A percentile compares a stretch with the other conserved stretches of the same genome.
phyloP scores from a whole-genome alignment of 2,113 vertebrate species.

The Elephas maximus region DNA sequence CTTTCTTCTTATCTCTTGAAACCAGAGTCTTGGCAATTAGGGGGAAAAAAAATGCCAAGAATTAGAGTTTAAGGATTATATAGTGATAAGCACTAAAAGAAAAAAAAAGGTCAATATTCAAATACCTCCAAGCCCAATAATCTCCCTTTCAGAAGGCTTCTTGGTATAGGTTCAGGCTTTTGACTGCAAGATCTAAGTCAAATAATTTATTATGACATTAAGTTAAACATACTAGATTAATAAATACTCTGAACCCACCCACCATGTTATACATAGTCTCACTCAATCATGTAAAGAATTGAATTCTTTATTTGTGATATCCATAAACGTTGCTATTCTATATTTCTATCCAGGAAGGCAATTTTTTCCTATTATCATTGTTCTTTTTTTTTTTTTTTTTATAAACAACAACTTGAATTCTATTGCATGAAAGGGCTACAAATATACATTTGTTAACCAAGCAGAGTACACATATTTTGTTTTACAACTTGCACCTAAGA shows the following conservation, averaged over 20 bases:
- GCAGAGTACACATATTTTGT: constrained; percentile 89
- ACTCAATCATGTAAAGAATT: constrained; percentile 91
- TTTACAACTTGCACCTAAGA: constrained; percentile 90
- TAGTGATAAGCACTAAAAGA: background rate
- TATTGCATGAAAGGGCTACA: constrained; percentile 91
- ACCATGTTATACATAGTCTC: constrained; percentile 90
- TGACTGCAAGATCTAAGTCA: background rate
- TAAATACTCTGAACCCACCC: constrained; percentile 70
- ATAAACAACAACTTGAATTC: constrained; percentile 91
- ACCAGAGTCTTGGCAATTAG: background rate
- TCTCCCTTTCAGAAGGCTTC: background rate
- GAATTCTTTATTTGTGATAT: constrained; percentile 92
- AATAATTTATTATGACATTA: background rate
- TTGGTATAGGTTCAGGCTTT: background rate
- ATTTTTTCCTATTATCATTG: constrained; percentile 88
- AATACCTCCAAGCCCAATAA: constrained; percentile 14
- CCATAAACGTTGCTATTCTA: constrained; percentile 91
- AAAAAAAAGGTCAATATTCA: background rate
- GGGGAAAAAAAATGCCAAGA: background rate
- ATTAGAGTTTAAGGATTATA: background rate
- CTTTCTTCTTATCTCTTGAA: background rate
- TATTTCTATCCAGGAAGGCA: constrained; percentile 90
- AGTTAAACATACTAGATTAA: constrained; percentile 32
- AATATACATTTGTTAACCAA: constrained; percentile 91
- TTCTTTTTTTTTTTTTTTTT: constrained; percentile 76